These are phyloP conservation scores for Odontesthes bonariensis DNA, from an alignment of 2,113 vertebrate species.

Conservation along the genomic window DNA sequence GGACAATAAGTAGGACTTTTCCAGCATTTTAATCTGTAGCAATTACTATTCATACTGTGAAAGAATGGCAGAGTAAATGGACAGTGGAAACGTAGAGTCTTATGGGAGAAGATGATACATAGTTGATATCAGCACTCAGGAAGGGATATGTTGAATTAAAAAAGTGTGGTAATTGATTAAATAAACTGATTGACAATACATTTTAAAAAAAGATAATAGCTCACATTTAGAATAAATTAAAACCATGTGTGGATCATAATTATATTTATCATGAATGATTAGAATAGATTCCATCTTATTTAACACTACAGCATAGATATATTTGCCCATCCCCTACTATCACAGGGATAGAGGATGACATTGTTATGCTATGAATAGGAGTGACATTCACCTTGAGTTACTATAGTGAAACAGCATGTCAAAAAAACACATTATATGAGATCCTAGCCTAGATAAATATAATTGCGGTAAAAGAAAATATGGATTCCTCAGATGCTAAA, in stretches of 20 bases:
- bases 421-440: constrained; percentile 43
- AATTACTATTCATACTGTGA: constrained; percentile 87
- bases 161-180: constrained; percentile 12
- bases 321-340: constrained; percentile 44
- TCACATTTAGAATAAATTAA: constrained; percentile 39
- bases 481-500: constrained; percentile 19
- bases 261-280: constrained; percentile 52
- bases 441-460: constrained; percentile 18
- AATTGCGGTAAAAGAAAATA: constrained; percentile 16
- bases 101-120: constrained; percentile 13
- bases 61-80: constrained; percentile 63
- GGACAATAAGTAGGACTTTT: constrained; percentile 76
- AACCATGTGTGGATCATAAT: constrained; percentile 55
- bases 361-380: constrained; percentile 59
- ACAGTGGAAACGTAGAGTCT: constrained; percentile 56
- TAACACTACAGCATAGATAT: constrained; percentile 60
- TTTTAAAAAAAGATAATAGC: constrained; percentile 22
- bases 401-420: constrained; percentile 57
- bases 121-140: constrained; percentile 66
- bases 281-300: constrained; percentile 54
- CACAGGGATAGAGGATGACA: constrained; percentile 23
- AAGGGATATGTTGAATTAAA: constrained; percentile 51
- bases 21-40: constrained; percentile 87
- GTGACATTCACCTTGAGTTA: constrained; percentile 67
- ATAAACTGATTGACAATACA: constrained; percentile 38